Base-by-base conservation (phyloP, 2,888 invertebrate genomes). In the Rapana venosa region DNA sequence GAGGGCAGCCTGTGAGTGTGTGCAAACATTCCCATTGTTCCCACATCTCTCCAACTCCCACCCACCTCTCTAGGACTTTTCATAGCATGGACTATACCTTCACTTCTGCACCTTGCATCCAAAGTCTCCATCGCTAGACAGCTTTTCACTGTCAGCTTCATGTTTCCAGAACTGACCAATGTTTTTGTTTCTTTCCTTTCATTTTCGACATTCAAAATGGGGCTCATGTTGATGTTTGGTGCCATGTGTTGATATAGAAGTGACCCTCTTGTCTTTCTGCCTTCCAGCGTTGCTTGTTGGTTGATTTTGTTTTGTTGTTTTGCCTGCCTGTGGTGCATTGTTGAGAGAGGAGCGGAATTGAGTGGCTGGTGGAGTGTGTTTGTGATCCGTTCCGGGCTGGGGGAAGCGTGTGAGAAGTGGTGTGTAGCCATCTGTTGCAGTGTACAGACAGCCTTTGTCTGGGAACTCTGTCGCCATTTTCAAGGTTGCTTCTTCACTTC, bases 11-110 rank as follows among this genome's bases (percentile, higher is more conserved):
- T 22, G 1, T 15, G 81, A 83, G 81, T 83, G 81, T 83, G 81
- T 83, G 47, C 81, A 83, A 83, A 83, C 81, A 83, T 83, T 13
- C 47, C 47, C 81, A 17, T 47, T 83, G 81, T 83, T 83, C 47
- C 11, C 79, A 6, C n/a, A 22, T 6, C 20, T 66, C 26, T 66
- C 66, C 47, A 47, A 8, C 8, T 47, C 47, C 8, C 47, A 47
- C 47, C 47, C 47, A 47, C 47, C 66, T 26, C 26, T 66, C 13
- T 26, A 13, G 66, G 20, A 26, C 66, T 66, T 2, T 66, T 66
- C 13, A 2, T 26, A 66, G 17, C 66, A 66, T 26, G 26, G 66
- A 66, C 13, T 17, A 2, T 4, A n/a, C n/a, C 74, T n/a, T n/a
- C n/a, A 11, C 74, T n/a, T 22, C 74, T n/a, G 26, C n/a, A 74